Evolutionary conservation across 2,113 vertebrate genomes (phyloP), one percentile per base, ranked within the genome.

Genomic region (Sigmodon hispidus): DNA sequence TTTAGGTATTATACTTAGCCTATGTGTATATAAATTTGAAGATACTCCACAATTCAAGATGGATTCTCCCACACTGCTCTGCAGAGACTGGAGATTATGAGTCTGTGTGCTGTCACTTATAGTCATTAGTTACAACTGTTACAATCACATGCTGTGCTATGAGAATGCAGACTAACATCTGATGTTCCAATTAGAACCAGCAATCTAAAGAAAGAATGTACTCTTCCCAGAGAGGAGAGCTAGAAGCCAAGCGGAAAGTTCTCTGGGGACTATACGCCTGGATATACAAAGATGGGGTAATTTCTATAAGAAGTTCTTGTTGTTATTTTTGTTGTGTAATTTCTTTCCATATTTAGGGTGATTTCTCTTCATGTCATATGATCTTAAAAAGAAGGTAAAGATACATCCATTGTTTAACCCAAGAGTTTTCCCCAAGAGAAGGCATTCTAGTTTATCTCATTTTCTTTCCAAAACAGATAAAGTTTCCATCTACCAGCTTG

Each of bases 281-380:
- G 7, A 52, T 61, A 73, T 4, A 76, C 3, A 95, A 80, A 90
- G 75, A 76, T 13, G 8, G 93, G 48, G 7, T 67, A 76, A 29
- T 77, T 90, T 94, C 73, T 76, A 43, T 31, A 80, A 96, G 15
- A 94, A 89, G 43, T 43, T 87, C 26, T n/a, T n/a, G n/a, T n/a
- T n/a, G n/a, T n/a, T n/a, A n/a, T n/a, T n/a, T n/a, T n/a, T n/a
- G n/a, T n/a, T n/a, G 81, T 11, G 7, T 70, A 90, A 94, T n/a
- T 83, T 91, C 5, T 87, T n/a, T 95, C 43, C 73, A 40, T 55
- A 87, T 87, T 24, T 80, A 93, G 13, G 10, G 19, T 67, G 61
- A 65, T 75, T 79, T 11, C n/a, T 17, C 61, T 17, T 75, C 40
- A 63, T 45, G 3, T 89, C 45, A 61, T 40, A 67, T 52, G 22